Percentiles rank a stretch among this genome's conserved stretches.
These are phyloP conservation scores for Sminthopsis crassicaudata DNA, from an alignment of 2,113 vertebrate species.

Conservation along the genomic window DNA sequence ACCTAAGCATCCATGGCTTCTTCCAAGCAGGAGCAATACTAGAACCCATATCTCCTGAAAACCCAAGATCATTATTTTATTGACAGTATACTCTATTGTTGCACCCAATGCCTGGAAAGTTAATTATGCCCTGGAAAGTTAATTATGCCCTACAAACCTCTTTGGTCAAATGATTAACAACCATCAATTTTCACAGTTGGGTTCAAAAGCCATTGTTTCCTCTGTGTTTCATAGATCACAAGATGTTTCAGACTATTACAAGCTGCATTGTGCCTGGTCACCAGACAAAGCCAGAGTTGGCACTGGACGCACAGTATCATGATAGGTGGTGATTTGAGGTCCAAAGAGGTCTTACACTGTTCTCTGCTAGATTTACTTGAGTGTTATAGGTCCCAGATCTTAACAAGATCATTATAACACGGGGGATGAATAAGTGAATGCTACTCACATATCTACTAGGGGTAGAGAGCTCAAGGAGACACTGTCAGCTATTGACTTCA, in stretches of 20 bases:
- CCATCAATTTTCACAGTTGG: background rate
- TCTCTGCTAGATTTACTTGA: background rate
- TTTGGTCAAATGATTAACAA: conserved; percentile 24
- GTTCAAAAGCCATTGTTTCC: conserved; percentile 5
- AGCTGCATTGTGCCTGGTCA: background rate
- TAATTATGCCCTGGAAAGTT: conserved; percentile 12
- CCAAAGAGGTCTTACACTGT: background rate
- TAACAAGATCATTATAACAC: background rate
- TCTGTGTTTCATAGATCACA: background rate
- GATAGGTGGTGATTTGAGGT: background rate
- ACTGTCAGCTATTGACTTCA: background rate
- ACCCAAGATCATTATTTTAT: background rate
- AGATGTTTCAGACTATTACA: background rate
- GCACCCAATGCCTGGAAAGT: background rate
- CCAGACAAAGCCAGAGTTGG: background rate
- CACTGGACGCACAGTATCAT: background rate
- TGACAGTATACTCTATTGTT: background rate
- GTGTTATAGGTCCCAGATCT: background rate
- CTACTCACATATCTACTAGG: background rate
- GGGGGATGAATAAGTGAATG: background rate
- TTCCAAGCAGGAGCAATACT: background rate
- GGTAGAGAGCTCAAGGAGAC: background rate
- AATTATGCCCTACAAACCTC: background rate
- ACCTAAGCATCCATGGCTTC: background rate
- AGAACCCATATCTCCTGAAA: background rate